Conservation (phyloP, 2,888 invertebrate species). For the Timema podura region DNA sequence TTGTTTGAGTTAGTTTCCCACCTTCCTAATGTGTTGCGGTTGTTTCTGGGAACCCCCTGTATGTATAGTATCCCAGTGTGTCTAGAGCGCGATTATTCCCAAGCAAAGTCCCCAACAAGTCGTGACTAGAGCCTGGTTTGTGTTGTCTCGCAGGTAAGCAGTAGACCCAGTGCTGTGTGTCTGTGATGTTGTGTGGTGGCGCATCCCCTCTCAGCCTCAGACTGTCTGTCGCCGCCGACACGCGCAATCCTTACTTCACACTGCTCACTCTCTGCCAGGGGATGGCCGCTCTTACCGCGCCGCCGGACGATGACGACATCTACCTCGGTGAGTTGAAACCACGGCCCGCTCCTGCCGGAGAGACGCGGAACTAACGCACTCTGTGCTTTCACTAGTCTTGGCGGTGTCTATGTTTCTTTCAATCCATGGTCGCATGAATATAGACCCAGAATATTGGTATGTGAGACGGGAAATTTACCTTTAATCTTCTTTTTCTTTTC, state of each 20-base stretch:
- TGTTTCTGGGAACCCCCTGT: too few relatives aligned
- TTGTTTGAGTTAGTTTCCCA: too few relatives aligned
- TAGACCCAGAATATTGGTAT: too few relatives aligned
- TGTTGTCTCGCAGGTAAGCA: conserved; percentile 21
- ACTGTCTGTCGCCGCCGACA: conserved; percentile 41
- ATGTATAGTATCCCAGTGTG: too few relatives aligned
- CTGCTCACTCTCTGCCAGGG: conserved; percentile 57
- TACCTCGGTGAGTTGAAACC: conserved; percentile 55
- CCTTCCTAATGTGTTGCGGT: too few relatives aligned
- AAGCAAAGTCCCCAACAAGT: too few relatives aligned
- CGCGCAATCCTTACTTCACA: conserved; percentile 54
- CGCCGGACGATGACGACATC: conserved; percentile 58
- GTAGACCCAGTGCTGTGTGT: conserved; percentile 17
- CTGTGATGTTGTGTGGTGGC: conserved; percentile 48
- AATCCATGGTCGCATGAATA: too few relatives aligned
- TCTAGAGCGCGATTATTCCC: too few relatives aligned
- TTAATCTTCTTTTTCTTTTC: too few relatives aligned
- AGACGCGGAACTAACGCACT: background rate
- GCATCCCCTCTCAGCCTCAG: conserved; percentile 46
- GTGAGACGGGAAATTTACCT: too few relatives aligned
- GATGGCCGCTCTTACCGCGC: conserved; percentile 53
- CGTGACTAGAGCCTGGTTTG: background rate
- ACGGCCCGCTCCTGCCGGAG: background rate
- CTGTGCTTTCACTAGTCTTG: too few relatives aligned
- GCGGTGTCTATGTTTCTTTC: too few relatives aligned